Evolutionary conservation across 2,797 vertebrate genomes (phyloP), one percentile per base, ranked within the genome.

Genomic region (Schizothorax lantsangensis): DNA sequence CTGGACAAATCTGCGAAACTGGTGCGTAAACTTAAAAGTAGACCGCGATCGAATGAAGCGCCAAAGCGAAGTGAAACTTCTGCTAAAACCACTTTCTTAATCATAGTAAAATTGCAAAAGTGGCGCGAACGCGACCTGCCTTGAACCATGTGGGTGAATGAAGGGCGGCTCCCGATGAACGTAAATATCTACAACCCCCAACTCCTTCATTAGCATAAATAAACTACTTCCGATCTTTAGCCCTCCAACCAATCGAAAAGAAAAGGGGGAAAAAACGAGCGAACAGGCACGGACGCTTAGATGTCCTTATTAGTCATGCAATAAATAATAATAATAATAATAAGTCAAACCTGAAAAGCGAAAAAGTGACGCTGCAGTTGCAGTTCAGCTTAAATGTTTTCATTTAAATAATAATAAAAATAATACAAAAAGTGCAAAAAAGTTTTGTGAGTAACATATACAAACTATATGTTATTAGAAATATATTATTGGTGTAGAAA

Each of bases 151-250:
- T 96, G 95, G 92, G 97, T 97, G 97, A 98, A 97, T 97, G 97
- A 98, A 98, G 98, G 98, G 98, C 97, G 97, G 97, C 96, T 97
- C 97, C 97, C 97, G 95, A 93, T 95, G 95, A 97, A 97, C 98
- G 97, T 98, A 98, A 98, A 98, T 98, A 98, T 97, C 96, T 96
- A 96, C 97, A 96, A 97, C 95, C 96, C 96, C 96, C 97, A 95
- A 96, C 96, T 96, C 95, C 93, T 93, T 96, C 93, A 98, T 98
- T 97, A 97, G 97, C 97, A 98, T 98, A 97, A 96, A 97, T 96
- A 95, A 96, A 97, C 96, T 96, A 97, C 97, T 98, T 98, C 97
- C 97, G 97, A 98, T 95, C 93, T 92, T 92, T 88, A 91, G 77
- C 47, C 54, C 90, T 84, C 62, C 91, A 87, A 84, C 92, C 93